These are phyloP conservation scores for Nasalis larvatus DNA, from an alignment of 2,113 vertebrate species.

Conservation along the genomic window DNA sequence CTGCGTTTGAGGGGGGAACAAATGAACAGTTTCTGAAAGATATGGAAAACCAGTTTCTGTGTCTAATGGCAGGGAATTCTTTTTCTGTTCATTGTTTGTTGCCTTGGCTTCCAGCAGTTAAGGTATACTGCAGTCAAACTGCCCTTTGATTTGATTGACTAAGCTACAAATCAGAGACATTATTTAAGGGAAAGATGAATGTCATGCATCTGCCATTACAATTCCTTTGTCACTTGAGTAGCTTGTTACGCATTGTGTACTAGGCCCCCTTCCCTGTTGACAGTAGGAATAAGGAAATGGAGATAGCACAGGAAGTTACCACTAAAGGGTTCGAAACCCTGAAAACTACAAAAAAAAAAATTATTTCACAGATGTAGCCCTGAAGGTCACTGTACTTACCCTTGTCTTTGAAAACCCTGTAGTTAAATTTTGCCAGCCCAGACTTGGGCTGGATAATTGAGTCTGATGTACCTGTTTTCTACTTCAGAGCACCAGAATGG, in stretches of 20 bases:
- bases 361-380: background rate
- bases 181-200: constrained; percentile 19
- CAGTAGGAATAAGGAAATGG: constrained; percentile 12
- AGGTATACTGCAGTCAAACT: background rate
- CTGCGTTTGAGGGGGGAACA: background rate
- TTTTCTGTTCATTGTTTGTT: background rate
- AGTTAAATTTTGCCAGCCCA: background rate
- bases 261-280: background rate
- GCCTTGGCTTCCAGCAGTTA: background rate
- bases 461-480: background rate
- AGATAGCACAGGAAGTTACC: background rate
- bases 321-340: constrained; percentile 30
- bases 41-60: background rate
- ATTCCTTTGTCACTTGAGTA: constrained; percentile 26
- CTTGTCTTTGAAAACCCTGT: background rate
- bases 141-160: background rate
- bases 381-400: background rate
- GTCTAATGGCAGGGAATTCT: background rate
- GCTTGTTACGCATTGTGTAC: background rate
- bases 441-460: constrained; percentile 11
- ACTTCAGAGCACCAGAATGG: background rate
- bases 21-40: background rate
- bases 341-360: background rate
- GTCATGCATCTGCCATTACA: constrained; percentile 22
- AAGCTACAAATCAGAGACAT: background rate